Conservation (phyloP, 2,113 vertebrate genomes). For the Dicentrarchus labrax region DNA sequence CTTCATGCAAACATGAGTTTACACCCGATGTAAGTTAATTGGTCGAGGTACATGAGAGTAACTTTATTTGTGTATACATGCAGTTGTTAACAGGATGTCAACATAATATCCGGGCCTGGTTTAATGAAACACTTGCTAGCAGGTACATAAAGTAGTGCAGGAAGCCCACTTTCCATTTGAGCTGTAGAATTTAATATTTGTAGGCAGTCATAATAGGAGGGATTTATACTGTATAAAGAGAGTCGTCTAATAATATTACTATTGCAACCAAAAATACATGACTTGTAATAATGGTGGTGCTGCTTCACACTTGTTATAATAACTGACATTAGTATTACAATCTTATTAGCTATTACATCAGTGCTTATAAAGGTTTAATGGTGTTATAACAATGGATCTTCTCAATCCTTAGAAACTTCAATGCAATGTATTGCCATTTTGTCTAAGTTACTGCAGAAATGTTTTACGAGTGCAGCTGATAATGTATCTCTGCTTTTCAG, state of each 20-base stretch:
- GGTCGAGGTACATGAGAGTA: background rate
- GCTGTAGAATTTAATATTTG: background rate
- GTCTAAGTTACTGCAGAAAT: background rate
- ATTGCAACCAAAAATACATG: no score
- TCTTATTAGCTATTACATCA: no score
- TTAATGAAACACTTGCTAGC: background rate
- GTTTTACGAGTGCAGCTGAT: background rate
- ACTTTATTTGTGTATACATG: background rate
- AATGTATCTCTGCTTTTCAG: conserved; percentile 75
- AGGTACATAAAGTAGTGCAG: background rate
- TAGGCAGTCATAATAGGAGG: background rate
- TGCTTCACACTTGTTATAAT: no score
- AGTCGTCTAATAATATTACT: background rate
- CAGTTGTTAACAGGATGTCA: background rate
- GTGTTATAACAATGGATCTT: no score
- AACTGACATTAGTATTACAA: no score
- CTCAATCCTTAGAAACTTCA: no score
- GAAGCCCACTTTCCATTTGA: background rate
- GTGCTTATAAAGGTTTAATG: no score
- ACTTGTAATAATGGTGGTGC: no score
- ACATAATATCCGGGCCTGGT: background rate
- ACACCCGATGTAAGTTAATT: no score
- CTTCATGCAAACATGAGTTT: no score
- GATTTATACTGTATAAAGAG: background rate
- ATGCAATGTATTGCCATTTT: background rate